These are phyloP conservation scores for Leptinotarsa defecta DNA, from an alignment of 1,140 invertebrate genomes.

Conservation along the genomic window DNA sequence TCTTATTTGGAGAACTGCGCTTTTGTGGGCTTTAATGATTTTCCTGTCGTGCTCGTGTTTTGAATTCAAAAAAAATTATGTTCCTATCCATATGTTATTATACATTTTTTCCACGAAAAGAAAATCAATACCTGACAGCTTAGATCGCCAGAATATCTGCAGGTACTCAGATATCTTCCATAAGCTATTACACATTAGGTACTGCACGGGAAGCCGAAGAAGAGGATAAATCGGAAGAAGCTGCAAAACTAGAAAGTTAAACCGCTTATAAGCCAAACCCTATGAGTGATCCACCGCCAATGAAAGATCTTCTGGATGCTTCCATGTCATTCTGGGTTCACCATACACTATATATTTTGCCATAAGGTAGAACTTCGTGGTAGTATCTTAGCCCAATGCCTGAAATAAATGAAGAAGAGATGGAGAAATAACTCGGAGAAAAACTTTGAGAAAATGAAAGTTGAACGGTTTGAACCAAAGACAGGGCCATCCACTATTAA, in stretches of 20 bases:
- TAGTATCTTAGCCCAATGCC: slow-evolving; percentile 59
- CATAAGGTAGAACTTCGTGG: slow-evolving; percentile 71
- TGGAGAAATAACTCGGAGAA: slow-evolving; percentile 60
- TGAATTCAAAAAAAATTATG: too few relatives aligned
- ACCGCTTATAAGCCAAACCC: slow-evolving; percentile 56
- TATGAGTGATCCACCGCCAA: slow-evolving; percentile 57
- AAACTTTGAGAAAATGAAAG: slow-evolving; percentile 58
- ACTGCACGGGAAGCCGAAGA: slow-evolving; percentile 62
- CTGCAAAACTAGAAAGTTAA: slow-evolving; percentile 49
- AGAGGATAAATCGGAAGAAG: slow-evolving; percentile 57
- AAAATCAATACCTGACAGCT: slow-evolving; percentile 80
- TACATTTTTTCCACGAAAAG: slow-evolving; percentile 77
- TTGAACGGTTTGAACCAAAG: slow-evolving; percentile 65
- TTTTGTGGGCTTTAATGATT: too few relatives aligned
- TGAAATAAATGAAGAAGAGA: slow-evolving; percentile 49
- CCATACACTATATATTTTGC: slow-evolving; percentile 74
- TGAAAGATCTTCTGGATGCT: slow-evolving; percentile 64
- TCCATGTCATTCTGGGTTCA: slow-evolving; percentile 82
- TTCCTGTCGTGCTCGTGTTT: too few relatives aligned
- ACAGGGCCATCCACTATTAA: slow-evolving; percentile 66
- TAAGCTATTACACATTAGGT: slow-evolving; percentile 69
- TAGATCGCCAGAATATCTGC: slow-evolving; percentile 83
- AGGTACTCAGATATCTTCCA: slow-evolving; percentile 77
- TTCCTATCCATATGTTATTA: slow-evolving; percentile 62
- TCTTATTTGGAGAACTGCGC: too few relatives aligned